These are phyloP conservation scores for Brachionus rubens DNA, from an alignment of 1,140 invertebrate species.

Conservation along the genomic window DNA sequence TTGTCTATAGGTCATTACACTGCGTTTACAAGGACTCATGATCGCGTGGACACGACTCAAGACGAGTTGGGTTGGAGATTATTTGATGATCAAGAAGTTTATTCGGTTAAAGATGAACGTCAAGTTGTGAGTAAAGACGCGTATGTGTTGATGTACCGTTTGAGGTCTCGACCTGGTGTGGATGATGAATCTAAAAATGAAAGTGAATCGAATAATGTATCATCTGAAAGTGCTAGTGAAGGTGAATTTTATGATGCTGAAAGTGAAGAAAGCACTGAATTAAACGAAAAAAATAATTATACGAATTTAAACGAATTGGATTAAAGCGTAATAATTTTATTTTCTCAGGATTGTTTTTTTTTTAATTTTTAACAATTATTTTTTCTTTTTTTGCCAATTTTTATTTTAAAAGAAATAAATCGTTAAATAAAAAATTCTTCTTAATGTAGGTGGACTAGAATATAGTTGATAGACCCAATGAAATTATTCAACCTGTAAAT, in stretches of 20 bases:
- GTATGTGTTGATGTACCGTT: conserved; percentile 33
- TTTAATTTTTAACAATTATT: no score
- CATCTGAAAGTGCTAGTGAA: conserved; percentile 22
- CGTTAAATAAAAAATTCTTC: no score
- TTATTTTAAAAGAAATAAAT: no score
- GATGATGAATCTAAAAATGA: background rate
- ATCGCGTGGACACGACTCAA: background rate
- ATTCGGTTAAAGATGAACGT: background rate
- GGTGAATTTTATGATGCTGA: conserved; percentile 28
- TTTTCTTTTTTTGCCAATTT: no score
- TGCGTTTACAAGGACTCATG: conserved; percentile 33
- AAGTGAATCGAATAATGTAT: background rate
- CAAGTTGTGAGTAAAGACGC: background rate
- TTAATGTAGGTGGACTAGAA: no score
- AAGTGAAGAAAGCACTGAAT: conserved; percentile 34
- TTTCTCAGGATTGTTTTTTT: no score
- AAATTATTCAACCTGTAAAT: no score
- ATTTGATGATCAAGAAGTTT: conserved; percentile 36
- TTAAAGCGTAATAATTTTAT: no score
- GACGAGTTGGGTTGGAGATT: conserved; percentile 17
- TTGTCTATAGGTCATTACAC: conserved; percentile 35
- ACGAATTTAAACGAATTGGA: conserved; percentile 44
- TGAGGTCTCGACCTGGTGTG: background rate
- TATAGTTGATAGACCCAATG: no score
- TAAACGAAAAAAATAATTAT: conserved; percentile 18